Conservation (phyloP, 2,888 invertebrate species). For the Ormyrus nitidulus region DNA sequence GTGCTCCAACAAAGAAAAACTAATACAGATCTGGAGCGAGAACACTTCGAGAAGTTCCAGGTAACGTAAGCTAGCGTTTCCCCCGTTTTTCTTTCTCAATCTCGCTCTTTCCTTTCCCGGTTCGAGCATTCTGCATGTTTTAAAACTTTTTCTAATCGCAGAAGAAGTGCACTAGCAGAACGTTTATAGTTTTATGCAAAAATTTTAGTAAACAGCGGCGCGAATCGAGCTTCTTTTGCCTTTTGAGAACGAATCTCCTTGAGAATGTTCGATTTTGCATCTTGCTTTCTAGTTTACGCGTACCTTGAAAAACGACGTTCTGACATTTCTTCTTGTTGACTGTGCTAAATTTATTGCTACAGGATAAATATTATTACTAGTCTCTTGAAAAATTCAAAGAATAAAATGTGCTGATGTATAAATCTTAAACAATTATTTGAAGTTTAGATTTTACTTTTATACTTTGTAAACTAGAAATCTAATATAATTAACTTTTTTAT, state of each 20-base stretch:
- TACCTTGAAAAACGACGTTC: conserved; percentile 1
- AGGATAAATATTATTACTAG: background rate
- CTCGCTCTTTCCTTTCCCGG: background rate
- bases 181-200: conserved; percentile 6
- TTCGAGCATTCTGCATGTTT: conserved; percentile 24
- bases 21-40: conserved; percentile 86
- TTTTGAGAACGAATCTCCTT: background rate
- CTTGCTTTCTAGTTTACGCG: conserved; percentile 3
- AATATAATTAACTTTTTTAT: background rate
- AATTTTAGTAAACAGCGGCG: background rate
- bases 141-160: conserved; percentile 2
- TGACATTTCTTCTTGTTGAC: background rate
- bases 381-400: no score
- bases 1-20: conserved; percentile 86
- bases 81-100: background rate
- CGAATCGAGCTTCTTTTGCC: background rate
- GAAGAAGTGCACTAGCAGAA: conserved; percentile 5
- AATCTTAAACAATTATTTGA: background rate
- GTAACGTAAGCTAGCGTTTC: conserved; percentile 74
- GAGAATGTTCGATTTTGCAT: conserved; percentile 16
- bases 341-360: conserved; percentile 7
- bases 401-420: no score
- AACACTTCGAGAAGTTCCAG: conserved; percentile 90
- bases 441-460: background rate
- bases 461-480: background rate